phyloP scores from a whole-genome alignment of 1,140 invertebrate genomes.

The Macrosteles quadrilineatus region DNA sequence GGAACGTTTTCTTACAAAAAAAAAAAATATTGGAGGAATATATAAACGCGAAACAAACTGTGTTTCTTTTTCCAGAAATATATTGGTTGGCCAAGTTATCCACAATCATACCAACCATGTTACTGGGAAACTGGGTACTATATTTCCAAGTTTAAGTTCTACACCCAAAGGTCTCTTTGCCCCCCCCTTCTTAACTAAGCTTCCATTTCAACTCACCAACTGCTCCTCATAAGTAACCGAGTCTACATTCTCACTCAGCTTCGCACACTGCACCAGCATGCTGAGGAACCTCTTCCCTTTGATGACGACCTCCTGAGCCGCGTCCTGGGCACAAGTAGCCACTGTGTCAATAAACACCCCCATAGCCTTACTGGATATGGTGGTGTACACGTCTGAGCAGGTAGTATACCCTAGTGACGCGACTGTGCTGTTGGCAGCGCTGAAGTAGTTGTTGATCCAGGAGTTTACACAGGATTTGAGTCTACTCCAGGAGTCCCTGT shows the following conservation, averaged over 20 bases:
- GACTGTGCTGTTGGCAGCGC: neutral
- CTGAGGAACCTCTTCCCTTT: neutral
- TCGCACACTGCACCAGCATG: neutral
- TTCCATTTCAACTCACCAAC: neutral
- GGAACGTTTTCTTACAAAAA: too few relatives aligned
- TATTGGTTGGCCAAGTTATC: too few relatives aligned
- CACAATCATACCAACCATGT: too few relatives aligned
- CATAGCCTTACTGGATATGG: too few relatives aligned
- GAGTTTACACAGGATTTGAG: neutral
- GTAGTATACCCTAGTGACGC: too few relatives aligned
- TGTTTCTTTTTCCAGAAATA: too few relatives aligned
- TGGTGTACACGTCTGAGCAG: neutral
- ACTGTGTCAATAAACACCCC: neutral
- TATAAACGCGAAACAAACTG: too few relatives aligned
- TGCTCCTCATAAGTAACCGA: neutral
- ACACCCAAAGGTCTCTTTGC: neutral
- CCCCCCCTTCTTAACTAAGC: neutral
- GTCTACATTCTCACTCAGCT: constrained; percentile 2
- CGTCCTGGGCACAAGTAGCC: neutral
- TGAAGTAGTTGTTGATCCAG: constrained; percentile 9
- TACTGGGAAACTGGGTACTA: neutral
- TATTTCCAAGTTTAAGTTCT: neutral
- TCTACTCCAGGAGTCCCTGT: neutral
- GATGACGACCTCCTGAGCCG: neutral
- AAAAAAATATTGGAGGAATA: too few relatives aligned